Conservation (phyloP, 2,888 invertebrate genomes). For the Chloroclysta siterata region DNA sequence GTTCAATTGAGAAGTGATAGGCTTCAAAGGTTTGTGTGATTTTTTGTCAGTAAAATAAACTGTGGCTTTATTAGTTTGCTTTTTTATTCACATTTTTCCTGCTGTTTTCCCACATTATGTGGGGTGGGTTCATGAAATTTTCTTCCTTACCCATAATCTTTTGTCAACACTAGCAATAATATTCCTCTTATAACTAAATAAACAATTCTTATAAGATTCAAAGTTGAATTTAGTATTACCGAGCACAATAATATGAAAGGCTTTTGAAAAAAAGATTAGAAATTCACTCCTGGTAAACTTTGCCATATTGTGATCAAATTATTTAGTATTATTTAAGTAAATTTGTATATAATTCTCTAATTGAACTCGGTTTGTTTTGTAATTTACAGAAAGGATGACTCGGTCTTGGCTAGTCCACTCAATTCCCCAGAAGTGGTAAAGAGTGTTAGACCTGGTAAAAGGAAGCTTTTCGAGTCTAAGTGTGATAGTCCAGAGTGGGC, state of each 20-base stretch:
- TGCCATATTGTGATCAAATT: too few relatives aligned
- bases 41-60: slow-evolving; percentile 4
- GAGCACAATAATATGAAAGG: too few relatives aligned
- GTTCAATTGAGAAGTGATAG: slow-evolving; percentile 61
- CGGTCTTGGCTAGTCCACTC: slow-evolving; percentile 58
- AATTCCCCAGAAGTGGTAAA: slow-evolving; percentile 65
- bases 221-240: not conserved
- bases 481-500: slow-evolving; percentile 78
- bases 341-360: too few relatives aligned
- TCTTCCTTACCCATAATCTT: too few relatives aligned
- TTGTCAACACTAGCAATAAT: not conserved
- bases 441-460: slow-evolving; percentile 57
- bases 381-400: slow-evolving; percentile 66
- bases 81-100: slow-evolving; percentile 4
- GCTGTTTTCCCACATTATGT: not conserved
- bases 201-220: slow-evolving; percentile 3
- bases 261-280: too few relatives aligned
- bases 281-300: too few relatives aligned
- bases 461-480: slow-evolving; percentile 57
- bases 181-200: not conserved
- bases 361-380: not conserved
- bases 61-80: slow-evolving; percentile 1
- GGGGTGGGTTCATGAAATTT: too few relatives aligned
- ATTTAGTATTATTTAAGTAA: too few relatives aligned
- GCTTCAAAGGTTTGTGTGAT: slow-evolving; percentile 60